phyloP scores from a whole-genome alignment of 92 coral and sea anemone genomes.

The Isaurus tuberculatus region DNA sequence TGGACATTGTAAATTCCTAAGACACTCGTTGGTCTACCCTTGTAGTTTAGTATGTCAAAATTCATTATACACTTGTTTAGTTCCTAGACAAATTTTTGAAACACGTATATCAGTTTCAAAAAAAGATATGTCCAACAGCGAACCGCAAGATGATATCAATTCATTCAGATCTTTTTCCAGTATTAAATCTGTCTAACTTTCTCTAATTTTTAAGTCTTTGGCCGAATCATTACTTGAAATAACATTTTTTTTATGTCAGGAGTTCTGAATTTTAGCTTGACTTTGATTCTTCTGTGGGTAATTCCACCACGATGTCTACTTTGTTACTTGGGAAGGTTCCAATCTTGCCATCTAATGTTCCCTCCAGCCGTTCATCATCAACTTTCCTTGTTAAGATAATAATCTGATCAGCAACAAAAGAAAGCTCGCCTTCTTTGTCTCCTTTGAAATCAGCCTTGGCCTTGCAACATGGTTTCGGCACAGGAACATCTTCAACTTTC shows the following conservation, averaged over 20 bases:
- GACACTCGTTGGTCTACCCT: no score
- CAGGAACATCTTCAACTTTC: conserved; percentile 21
- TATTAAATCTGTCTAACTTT: no score
- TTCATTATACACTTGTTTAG: no score
- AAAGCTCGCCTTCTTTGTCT: conserved; percentile 76
- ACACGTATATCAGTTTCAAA: no score
- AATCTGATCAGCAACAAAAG: conserved; percentile 72
- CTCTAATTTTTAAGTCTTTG: no score
- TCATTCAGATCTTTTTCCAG: no score
- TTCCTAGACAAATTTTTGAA: no score
- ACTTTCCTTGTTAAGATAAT: conserved; percentile 68
- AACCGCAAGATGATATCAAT: no score
- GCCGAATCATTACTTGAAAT: no score
- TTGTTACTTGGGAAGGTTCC: conserved; percentile 70
- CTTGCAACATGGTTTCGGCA: conserved; percentile 76
- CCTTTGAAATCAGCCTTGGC: conserved; percentile 76
- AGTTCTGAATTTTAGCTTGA: neutral
- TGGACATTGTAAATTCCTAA: no score
- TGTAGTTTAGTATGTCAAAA: no score
- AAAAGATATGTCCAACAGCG: no score
- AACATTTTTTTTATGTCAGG: neutral
- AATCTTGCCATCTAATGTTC: conserved; percentile 81
- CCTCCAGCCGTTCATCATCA: conserved; percentile 73
- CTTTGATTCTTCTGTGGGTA: conserved; percentile 39
- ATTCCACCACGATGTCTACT: conserved; percentile 71